phyloP scores from a whole-genome alignment of 2,888 invertebrate genomes.

The Pollenia amentaria region DNA sequence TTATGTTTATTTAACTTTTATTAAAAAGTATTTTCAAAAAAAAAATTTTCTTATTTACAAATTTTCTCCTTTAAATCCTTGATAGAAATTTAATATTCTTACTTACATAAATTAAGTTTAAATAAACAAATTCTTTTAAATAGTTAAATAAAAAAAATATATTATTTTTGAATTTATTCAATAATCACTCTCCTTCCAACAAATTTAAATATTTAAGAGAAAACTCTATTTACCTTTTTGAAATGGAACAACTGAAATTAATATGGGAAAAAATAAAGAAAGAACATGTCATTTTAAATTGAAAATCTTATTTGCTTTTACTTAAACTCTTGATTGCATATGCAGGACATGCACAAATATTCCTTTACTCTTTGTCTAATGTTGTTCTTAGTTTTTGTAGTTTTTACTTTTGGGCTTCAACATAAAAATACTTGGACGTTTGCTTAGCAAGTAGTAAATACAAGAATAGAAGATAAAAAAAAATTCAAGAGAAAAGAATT shows the following conservation, averaged over 20 bases:
- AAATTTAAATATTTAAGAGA: neutral
- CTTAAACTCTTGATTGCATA: slow-evolving; percentile 67
- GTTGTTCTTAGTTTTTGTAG: neutral
- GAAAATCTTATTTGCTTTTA: slow-evolving; percentile 69
- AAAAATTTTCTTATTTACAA: neutral
- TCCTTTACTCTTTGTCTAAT: slow-evolving; percentile 9
- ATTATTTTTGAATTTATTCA: slow-evolving; percentile 17
- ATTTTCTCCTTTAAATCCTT: neutral
- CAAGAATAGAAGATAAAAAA: neutral
- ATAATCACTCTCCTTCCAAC: neutral
- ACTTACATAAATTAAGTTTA: neutral
- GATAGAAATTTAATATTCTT: slow-evolving; percentile 10
- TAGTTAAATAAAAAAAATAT: slow-evolving; percentile 1
- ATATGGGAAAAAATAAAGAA: neutral
- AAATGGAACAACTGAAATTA: slow-evolving; percentile 29
- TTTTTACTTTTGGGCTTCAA: slow-evolving; percentile 25
- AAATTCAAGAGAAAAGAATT: neutral
- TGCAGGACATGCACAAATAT: slow-evolving; percentile 65
- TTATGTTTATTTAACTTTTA: too few species aligned
- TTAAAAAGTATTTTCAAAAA: too few species aligned
- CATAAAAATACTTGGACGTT: slow-evolving; percentile 47
- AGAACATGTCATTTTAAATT: slow-evolving; percentile 62
- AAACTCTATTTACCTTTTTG: slow-evolving; percentile 48
- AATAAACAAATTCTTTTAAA: slow-evolving; percentile 6
- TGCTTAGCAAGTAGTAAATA: slow-evolving; percentile 19